phyloP scores from a whole-genome alignment of 2,797 vertebrate genomes.

The Babyrousa celebensis region DNA sequence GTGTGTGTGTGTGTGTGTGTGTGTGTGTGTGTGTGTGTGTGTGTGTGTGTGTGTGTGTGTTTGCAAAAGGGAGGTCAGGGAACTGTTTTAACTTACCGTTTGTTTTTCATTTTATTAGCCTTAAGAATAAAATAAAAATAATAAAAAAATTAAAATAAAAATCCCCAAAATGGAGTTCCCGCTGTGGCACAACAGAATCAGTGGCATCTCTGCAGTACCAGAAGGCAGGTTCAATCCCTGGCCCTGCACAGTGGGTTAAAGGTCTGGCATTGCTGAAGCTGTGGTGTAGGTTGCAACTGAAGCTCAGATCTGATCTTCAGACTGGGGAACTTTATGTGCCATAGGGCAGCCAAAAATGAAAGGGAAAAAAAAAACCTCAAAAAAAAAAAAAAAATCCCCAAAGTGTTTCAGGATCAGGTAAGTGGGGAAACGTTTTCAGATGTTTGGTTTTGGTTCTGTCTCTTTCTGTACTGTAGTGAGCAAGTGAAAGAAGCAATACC shows the following conservation, averaged over 20 bases:
- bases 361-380: neutral
- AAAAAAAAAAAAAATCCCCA: neutral
- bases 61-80: neutral
- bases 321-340: no score
- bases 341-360: no score
- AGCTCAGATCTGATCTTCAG: no score
- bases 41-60: no score
- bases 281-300: no score
- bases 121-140: slow-evolving; percentile 35
- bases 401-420: neutral
- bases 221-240: no score
- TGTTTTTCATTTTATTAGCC: neutral
- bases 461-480: neutral
- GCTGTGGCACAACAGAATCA: no score
- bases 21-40: neutral
- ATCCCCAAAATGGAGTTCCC: neutral
- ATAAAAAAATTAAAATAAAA: slow-evolving; percentile 43
- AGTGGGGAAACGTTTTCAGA: neutral
- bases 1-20: neutral
- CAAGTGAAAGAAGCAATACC: neutral
- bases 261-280: no score
- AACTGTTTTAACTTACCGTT: neutral
- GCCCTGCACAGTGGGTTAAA: no score
- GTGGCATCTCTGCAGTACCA: no score
- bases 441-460: neutral